Base-by-base conservation (phyloP, 2,888 invertebrate genomes). In the Drosophila recens region DNA sequence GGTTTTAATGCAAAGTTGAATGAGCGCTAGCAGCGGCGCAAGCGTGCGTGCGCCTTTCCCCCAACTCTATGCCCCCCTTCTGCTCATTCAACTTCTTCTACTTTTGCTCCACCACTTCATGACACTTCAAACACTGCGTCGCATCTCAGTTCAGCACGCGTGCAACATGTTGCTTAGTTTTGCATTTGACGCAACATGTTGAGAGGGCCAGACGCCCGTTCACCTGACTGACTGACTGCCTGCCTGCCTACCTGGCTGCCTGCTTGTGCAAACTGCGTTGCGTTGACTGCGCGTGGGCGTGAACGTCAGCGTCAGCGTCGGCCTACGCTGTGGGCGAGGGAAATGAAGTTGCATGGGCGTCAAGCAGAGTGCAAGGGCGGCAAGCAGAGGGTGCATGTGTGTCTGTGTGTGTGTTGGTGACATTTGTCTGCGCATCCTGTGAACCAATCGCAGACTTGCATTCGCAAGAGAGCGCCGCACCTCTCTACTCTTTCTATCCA, bases 1-100 rank as follows among this genome's bases (percentile, higher is more conserved):
- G 20, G 52, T 8, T 51, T 56, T 38, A 54, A 67, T 72, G 82
- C 86, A 73, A 83, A 82, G 83, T 86, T 82, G 87, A 82, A 86
- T 82, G 82, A 74, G 84, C 80, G 72, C 70, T 46, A 10, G 52
- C 58, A 20, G 62, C 79, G 46, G 58, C 80, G 78, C 80, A 80
- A 80, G 77, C 78, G 78, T 80, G 63, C 72, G 17, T 62, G 42
- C 54, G 11, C 13, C 40, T 30, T 38, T 38, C 8, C 40, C 30
- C 57, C 33, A 38, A 33, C 43, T 45, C 42, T 4, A 38, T 17
- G 17, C 52, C 20, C 27, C 36, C 2, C 9, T 34, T 10, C 10
- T 17, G 17, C 9, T 15, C 15, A 6, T 8, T 3, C n/a, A 45
- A 9, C 23, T 36, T 17, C 11, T 43, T 56, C 33, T 9, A 9